Percentiles rank a stretch among this genome's conserved stretches.
phyloP scores from a whole-genome alignment of 2,888 invertebrate genomes.

The Empis livida region DNA sequence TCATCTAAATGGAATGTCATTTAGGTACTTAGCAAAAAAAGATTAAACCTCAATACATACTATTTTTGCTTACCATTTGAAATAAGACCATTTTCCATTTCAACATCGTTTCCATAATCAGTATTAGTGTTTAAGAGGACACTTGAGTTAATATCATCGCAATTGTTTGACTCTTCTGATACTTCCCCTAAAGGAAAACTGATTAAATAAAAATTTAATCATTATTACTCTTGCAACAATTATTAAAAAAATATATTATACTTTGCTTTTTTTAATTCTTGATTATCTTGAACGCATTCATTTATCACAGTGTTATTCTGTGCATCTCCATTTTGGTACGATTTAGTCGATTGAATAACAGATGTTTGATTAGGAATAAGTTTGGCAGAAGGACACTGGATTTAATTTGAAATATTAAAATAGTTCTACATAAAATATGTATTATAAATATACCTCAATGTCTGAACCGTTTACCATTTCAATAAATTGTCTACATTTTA shows the following conservation, averaged over 20 bases:
- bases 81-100: constrained; percentile 37
- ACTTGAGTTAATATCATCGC: constrained; percentile 19
- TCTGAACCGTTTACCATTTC: constrained; percentile 95
- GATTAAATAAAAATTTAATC: background rate
- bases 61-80: constrained; percentile 25
- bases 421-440: constrained; percentile 2
- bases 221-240: background rate
- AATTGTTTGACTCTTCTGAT: constrained; percentile 23
- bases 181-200: background rate
- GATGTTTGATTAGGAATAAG: constrained; percentile 55
- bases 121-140: constrained; percentile 8
- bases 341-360: constrained; percentile 66
- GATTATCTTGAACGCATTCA: constrained; percentile 38
- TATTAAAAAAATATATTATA: constrained; percentile 1
- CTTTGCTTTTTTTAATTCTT: constrained; percentile 42
- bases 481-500: constrained; percentile 96
- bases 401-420: constrained; percentile 14
- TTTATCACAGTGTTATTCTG: constrained; percentile 26
- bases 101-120: constrained; percentile 33
- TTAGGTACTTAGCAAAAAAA: no score
- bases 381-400: constrained; percentile 22
- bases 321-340: constrained; percentile 32
- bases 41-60: no score
- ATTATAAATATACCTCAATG: constrained; percentile 42
- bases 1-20: no score